phyloP scores from a whole-genome alignment of 2,113 vertebrate genomes.

The Onychostruthus taczanowskii region DNA sequence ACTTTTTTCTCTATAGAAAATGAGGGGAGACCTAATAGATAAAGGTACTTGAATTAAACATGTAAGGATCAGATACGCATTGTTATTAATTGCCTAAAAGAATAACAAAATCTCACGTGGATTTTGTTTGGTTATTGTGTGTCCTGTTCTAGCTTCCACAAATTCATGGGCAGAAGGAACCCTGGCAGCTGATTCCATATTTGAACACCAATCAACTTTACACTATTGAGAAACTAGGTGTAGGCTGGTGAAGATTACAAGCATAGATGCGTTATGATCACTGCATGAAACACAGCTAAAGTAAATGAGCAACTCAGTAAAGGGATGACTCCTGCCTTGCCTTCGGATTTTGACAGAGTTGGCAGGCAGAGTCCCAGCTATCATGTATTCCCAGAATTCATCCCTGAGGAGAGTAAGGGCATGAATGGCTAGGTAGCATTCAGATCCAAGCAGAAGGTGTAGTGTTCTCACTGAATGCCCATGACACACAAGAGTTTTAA shows the following conservation, averaged over 20 bases:
- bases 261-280: neutral
- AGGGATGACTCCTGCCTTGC: neutral
- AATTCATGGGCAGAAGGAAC: neutral
- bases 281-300: neutral
- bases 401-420: neutral
- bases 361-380: neutral
- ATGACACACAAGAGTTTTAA: conserved; percentile 4
- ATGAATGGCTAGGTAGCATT: neutral
- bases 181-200: neutral
- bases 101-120: neutral
- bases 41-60: neutral
- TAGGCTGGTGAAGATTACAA: neutral
- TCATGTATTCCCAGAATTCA: neutral
- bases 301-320: neutral
- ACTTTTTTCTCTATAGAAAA: neutral
- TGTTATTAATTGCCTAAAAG: neutral
- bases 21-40: neutral
- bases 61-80: neutral
- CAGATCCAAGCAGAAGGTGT: neutral
- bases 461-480: conserved; percentile 18
- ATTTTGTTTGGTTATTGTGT: neutral
- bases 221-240: neutral
- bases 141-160: neutral
- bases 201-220: neutral
- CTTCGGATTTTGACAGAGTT: neutral